A percentile compares a stretch with the other conserved stretches of the same genome.
Evolutionary conservation across 2,888 invertebrate species (phyloP).

Genomic region (Aproaerema taeniolella): DNA sequence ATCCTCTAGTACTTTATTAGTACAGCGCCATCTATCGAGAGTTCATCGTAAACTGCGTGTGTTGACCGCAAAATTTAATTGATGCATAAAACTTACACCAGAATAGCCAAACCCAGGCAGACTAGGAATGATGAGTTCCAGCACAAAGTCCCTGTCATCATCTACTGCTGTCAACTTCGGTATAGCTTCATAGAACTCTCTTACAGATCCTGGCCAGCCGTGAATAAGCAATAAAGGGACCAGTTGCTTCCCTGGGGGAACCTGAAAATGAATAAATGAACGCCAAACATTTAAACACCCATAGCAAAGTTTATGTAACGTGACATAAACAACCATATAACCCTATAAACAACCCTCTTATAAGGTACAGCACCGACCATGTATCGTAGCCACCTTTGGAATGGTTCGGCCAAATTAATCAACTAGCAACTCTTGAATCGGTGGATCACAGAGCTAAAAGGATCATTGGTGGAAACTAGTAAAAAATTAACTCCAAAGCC

Average conservation of each 20-base stretch:
- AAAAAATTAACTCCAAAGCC: too few relatives aligned
- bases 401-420: too few relatives aligned
- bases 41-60: too few relatives aligned
- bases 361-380: not conserved
- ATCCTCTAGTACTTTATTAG: too few relatives aligned
- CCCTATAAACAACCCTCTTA: not conserved
- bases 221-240: slow-evolving; percentile 84
- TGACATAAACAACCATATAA: not conserved
- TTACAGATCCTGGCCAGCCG: slow-evolving; percentile 90
- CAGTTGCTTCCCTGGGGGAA: slow-evolving; percentile 55
- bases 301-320: not conserved
- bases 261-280: slow-evolving; percentile 29
- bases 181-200: slow-evolving; percentile 85
- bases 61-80: too few relatives aligned
- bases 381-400: too few relatives aligned
- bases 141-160: slow-evolving; percentile 57
- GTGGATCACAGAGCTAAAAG: too few relatives aligned
- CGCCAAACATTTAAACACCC: not conserved
- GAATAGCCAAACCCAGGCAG: slow-evolving; percentile 73
- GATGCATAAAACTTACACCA: slow-evolving; percentile 57
- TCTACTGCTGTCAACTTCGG: slow-evolving; percentile 75
- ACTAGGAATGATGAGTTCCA: slow-evolving; percentile 79
- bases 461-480: too few relatives aligned
- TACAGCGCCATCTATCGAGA: too few relatives aligned
- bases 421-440: too few relatives aligned